Base-by-base conservation (phyloP, 2,113 vertebrate genomes). In the Anser cygnoides region DNA sequence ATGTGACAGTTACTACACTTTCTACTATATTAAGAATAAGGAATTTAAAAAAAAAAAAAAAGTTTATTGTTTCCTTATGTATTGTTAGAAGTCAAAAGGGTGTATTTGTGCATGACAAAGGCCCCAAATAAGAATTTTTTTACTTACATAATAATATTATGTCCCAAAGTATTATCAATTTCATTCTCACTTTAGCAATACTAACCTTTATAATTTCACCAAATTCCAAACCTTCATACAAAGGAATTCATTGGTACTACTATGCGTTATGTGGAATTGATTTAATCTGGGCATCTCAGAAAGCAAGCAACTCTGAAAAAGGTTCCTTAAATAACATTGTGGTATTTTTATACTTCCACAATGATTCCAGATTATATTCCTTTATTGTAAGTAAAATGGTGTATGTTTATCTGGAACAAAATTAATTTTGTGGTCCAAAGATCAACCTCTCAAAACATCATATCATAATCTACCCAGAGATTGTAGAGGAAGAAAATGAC, bases 1-100 rank as follows among this genome's bases (percentile, higher is more conserved):
- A 90, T 80, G 49, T 54, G 80, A 68, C 68, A 95, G 92, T 87
- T 68, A 49, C 88, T 86, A 93, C 73, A 78, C 35, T 80, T 91
- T 66, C 23, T 72, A 44, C 68, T 22, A 66, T 50, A 33, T 87
- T 39, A 94, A 77, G 28, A 89, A 85, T 58, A 63, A 50, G 85
- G 39, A 90, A 84, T 63, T 63, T 86, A 57, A 87, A 88, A 85
- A 18, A 57, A 82, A 82, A 83, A 90, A 94, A 46, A 52, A 41
- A 72, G 21, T 57, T 25, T 12, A 31, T 4, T 67, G 5, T 78
- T 92, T 68, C 25, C 55, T 54, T 67, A 63, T 4, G 61, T 39
- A 16, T 44, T 70, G 61, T 84, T 54, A 57, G 58, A 73, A 46
- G 18, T 74, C 58, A 49, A 72, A 93, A 54, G 54, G 2, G 55